Conservation (phyloP, 2,888 invertebrate genomes). For the Euzetes globulus region DNA sequence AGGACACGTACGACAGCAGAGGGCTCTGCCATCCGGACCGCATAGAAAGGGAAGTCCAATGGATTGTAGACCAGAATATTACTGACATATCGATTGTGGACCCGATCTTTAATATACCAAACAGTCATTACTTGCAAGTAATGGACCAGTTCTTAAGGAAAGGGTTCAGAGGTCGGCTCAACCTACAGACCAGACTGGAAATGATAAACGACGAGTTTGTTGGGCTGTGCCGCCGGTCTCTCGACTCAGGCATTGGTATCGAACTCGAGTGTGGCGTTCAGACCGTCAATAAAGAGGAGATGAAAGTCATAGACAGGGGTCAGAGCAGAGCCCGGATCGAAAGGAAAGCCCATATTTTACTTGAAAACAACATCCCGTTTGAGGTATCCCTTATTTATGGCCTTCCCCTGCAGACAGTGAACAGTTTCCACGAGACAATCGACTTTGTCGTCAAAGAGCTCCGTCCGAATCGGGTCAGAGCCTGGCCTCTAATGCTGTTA, state of each 20-base stretch:
- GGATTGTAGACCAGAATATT: background rate
- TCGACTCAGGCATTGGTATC: background rate
- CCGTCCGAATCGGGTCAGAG: background rate
- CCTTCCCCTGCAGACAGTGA: background rate
- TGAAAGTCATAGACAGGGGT: background rate
- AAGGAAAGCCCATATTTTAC: background rate
- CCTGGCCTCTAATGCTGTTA: constrained; percentile 4
- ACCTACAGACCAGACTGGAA: background rate
- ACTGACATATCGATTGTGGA: background rate
- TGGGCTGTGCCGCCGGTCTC: background rate
- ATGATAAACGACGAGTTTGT: background rate
- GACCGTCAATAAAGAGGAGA: background rate
- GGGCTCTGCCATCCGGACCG: background rate
- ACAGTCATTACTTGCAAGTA: background rate
- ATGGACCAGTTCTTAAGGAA: background rate
- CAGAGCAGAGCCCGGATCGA: background rate
- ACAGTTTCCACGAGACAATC: background rate
- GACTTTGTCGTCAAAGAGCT: background rate
- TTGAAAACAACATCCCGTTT: background rate
- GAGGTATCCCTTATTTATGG: constrained; percentile 1
- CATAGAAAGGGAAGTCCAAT: background rate
- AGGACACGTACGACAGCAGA: background rate
- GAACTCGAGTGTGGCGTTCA: background rate
- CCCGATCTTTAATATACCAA: background rate
- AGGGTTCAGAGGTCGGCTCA: background rate